These are phyloP conservation scores for Drosophila silvestris DNA, from an alignment of 2,888 invertebrate species.

Conservation along the genomic window DNA sequence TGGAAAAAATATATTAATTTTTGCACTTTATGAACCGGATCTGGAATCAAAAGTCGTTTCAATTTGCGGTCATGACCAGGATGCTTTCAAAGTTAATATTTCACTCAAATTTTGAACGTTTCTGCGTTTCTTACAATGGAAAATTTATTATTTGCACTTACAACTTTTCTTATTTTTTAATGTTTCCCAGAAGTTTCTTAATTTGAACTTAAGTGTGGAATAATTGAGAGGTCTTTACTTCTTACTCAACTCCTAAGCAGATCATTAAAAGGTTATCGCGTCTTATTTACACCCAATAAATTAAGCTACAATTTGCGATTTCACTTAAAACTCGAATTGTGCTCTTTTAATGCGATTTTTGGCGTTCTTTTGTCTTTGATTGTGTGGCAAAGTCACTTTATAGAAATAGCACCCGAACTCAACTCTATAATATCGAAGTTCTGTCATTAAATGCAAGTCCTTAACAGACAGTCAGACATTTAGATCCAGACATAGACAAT, in stretches of 20 bases:
- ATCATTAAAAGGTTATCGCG: not conserved
- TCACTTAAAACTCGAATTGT: slow-evolving; percentile 7
- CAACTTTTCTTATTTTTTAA: not conserved
- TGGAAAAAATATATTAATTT: not conserved
- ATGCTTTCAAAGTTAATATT: not conserved
- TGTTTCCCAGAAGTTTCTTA: not conserved
- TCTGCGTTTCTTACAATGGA: not conserved
- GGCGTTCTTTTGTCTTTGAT: slow-evolving; percentile 15
- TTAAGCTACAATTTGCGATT: slow-evolving; percentile 13
- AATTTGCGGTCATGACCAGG: not conserved
- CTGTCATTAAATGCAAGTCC: slow-evolving; percentile 53
- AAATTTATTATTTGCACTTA: not conserved
- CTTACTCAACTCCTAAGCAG: not conserved
- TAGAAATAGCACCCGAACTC: slow-evolving; percentile 14
- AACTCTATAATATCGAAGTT: slow-evolving; percentile 33
- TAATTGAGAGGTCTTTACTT: not conserved
- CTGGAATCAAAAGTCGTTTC: not conserved
- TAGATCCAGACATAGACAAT: slow-evolving; percentile 7
- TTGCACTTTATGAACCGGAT: not conserved
- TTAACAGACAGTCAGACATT: slow-evolving; percentile 36
- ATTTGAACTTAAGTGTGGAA: not conserved
- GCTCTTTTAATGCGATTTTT: slow-evolving; percentile 14
- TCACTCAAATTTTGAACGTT: not conserved
- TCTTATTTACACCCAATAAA: slow-evolving; percentile 4
- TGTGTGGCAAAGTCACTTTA: slow-evolving; percentile 11